Percentiles rank a stretch among this genome's conserved stretches.
Conservation (phyloP, 1,140 invertebrate genomes). For the Zaprionus kolodkinae region DNA sequence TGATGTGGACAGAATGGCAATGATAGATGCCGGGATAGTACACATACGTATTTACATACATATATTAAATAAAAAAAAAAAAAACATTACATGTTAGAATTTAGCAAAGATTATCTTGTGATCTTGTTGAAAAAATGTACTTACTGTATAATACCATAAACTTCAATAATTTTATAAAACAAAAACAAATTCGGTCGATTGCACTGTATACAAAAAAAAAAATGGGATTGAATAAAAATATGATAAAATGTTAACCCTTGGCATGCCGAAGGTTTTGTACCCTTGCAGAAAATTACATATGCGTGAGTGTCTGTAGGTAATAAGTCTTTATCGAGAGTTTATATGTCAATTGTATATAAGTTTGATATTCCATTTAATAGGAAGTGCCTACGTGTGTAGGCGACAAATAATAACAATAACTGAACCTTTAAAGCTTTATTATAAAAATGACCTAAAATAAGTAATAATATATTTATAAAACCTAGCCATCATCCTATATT, state of each 20-base stretch:
- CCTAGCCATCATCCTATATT: too few relatives aligned
- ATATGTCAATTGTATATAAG: too few relatives aligned
- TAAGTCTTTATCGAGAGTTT: too few relatives aligned
- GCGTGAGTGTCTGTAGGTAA: not conserved
- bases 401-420: too few relatives aligned
- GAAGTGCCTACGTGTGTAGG: too few relatives aligned
- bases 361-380: too few relatives aligned
- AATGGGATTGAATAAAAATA: not conserved
- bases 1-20: not conserved
- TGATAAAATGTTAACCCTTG: not conserved
- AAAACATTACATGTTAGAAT: not conserved
- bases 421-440: too few relatives aligned
- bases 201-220: too few relatives aligned
- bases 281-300: not conserved
- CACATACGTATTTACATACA: not conserved
- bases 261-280: not conserved
- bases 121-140: constrained; percentile 42
- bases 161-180: not conserved
- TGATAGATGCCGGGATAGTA: not conserved
- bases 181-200: not conserved
- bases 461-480: too few relatives aligned
- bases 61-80: not conserved
- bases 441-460: too few relatives aligned
- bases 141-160: too few relatives aligned
- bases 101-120: constrained; percentile 46